Evolutionary conservation across 2,888 invertebrate genomes (phyloP).

Genomic region (Tipula helvola): DNA sequence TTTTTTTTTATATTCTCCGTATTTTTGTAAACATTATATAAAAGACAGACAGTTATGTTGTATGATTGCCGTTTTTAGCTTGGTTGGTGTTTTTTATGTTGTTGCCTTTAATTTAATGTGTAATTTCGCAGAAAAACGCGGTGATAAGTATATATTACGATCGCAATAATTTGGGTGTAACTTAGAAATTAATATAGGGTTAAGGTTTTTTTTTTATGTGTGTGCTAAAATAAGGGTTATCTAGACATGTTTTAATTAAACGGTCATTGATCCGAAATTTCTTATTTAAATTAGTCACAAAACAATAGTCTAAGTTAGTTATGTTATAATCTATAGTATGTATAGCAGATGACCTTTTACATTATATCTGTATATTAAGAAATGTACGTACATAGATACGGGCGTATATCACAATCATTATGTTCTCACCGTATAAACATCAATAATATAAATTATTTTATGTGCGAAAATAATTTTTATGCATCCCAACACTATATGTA

Average conservation of each 20-base stretch:
- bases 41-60: not conserved
- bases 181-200: not conserved
- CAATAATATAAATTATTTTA: not conserved
- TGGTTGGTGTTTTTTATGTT: not conserved
- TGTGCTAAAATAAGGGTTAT: not conserved
- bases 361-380: not conserved
- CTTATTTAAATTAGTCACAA: not conserved
- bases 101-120: not conserved
- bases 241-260: constrained; percentile 4
- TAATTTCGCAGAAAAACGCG: not conserved
- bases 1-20: not conserved
- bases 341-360: not conserved
- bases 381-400: not conserved
- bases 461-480: not conserved
- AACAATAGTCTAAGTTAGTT: not conserved
- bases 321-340: not conserved
- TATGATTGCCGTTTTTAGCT: not conserved
- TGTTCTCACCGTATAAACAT: not conserved
- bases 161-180: not conserved
- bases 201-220: not conserved
- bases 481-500: not conserved
- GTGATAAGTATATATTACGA: not conserved
- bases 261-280: not conserved
- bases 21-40: not conserved
- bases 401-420: no score